These are phyloP conservation scores for Sinocyclocheilus anophthalmus DNA, from an alignment of 2,113 vertebrate genomes.

Conservation along the genomic window DNA sequence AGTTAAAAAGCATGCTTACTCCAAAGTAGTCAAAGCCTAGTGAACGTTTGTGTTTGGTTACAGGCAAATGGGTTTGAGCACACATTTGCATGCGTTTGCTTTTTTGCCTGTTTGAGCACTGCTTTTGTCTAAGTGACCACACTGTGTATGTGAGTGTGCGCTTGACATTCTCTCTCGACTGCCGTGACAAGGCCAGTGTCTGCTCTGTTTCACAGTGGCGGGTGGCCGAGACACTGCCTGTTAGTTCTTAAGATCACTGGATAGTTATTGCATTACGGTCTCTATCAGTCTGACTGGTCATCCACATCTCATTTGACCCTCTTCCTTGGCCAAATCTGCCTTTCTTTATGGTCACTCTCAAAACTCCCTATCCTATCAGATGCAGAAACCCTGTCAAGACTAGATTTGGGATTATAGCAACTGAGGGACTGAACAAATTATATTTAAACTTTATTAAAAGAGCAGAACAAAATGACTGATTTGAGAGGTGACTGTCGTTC, in stretches of 20 bases:
- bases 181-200: conserved; percentile 5
- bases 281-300: conserved; percentile 43
- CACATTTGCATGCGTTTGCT: conserved; percentile 21
- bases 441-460: conserved; percentile 33
- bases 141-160: conserved; percentile 6
- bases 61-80: conserved; percentile 17
- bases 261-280: conserved; percentile 59
- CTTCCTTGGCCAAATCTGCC: conserved; percentile 19
- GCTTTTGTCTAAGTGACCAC: conserved; percentile 3
- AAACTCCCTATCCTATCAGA: conserved; percentile 52
- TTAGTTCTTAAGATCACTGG: conserved; percentile 13
- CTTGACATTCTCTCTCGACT: conserved; percentile 47
- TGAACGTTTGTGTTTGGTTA: conserved; percentile 24
- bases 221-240: conserved; percentile 48
- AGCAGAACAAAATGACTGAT: neutral
- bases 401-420: conserved; percentile 46
- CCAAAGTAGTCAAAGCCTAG: neutral
- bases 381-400: conserved; percentile 43
- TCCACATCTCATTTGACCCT: conserved; percentile 47
- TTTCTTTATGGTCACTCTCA: conserved; percentile 49
- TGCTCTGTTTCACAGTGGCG: conserved; percentile 50
- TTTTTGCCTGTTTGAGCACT: conserved; percentile 5
- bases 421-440: conserved; percentile 22
- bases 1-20: conserved; percentile 8
- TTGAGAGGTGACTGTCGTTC: conserved; percentile 12